phyloP scores from a whole-genome alignment of 2,797 vertebrate species.

The Malurus splendens region DNA sequence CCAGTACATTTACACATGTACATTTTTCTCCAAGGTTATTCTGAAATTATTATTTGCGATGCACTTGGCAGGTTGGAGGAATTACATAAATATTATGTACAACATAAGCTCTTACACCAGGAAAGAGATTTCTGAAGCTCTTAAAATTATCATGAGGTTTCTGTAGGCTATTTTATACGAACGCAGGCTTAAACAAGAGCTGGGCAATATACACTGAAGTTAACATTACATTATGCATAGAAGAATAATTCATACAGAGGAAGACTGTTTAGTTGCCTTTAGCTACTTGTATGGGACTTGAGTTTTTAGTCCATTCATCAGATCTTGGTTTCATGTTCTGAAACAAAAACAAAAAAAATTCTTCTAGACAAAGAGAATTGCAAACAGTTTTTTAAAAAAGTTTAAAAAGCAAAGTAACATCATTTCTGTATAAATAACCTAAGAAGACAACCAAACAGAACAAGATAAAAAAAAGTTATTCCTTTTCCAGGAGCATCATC shows the following conservation, averaged over 20 bases:
- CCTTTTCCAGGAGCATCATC: not conserved
- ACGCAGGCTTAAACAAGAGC: not conserved
- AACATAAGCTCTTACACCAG: not conserved
- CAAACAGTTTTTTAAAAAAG: not conserved
- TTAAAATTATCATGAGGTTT: slow-evolving; percentile 1
- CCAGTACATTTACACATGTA: not conserved
- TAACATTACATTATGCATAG: not conserved
- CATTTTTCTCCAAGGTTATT: not conserved
- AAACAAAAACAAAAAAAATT: not conserved
- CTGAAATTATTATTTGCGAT: not conserved
- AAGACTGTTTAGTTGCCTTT: not conserved
- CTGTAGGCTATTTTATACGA: not conserved
- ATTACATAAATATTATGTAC: slow-evolving; percentile 22
- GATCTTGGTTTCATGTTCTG: not conserved
- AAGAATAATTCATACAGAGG: not conserved
- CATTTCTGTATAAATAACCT: not conserved
- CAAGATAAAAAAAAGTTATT: not conserved
- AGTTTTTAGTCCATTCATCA: not conserved
- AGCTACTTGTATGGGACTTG: not conserved
- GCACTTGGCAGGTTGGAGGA: not conserved
- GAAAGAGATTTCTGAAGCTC: slow-evolving; percentile 11
- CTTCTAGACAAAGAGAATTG: not conserved
- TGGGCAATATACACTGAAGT: not conserved
- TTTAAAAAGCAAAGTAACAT: not conserved
- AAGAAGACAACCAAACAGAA: not conserved